Percentiles rank a stretch among this genome's conserved stretches.
Evolutionary conservation across 2,797 vertebrate genomes (phyloP).

Genomic region (Prunella strophiata): DNA sequence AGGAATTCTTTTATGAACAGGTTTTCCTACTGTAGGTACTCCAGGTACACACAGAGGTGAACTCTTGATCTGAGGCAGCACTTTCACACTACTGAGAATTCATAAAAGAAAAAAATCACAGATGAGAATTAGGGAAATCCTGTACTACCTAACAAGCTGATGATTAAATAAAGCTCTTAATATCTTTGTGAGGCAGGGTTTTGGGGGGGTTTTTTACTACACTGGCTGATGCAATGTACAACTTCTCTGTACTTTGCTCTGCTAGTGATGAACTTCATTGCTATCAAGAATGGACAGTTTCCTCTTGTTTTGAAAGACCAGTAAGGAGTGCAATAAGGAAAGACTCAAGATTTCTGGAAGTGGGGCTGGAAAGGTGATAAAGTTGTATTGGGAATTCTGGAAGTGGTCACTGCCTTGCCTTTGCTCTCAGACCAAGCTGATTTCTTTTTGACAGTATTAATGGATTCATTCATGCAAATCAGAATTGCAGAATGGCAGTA

Average conservation of each 20-base stretch:
- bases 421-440: neutral
- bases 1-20: neutral
- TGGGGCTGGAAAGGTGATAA: neutral
- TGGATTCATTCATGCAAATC: neutral
- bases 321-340: neutral
- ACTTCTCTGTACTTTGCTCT: neutral
- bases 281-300: neutral
- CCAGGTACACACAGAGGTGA: neutral
- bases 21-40: neutral
- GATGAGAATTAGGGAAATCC: neutral
- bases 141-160: neutral
- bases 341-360: neutral
- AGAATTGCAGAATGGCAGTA: neutral
- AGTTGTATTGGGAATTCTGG: neutral
- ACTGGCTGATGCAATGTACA: neutral
- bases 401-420: neutral
- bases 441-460: neutral
- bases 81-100: neutral
- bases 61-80: neutral
- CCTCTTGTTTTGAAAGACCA: neutral
- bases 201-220: accelerated
- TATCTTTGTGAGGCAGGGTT: neutral
- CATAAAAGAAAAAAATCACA: neutral
- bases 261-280: neutral
- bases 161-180: neutral